Conservation (phyloP, 2,797 vertebrate genomes). For the Danionella dracula region DNA sequence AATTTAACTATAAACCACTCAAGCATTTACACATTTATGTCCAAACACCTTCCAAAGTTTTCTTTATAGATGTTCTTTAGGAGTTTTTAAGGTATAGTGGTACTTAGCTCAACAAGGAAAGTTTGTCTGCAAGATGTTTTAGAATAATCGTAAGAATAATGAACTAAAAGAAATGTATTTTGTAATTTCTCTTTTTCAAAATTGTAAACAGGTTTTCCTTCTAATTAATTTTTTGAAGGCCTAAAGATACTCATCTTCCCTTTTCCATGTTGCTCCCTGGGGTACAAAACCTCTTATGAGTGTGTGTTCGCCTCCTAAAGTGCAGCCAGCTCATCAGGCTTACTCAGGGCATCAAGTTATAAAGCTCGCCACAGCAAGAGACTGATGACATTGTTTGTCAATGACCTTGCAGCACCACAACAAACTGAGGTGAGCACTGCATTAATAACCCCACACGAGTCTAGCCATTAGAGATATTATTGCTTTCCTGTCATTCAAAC, state of each 20-base stretch:
- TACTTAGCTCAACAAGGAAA: too few species aligned
- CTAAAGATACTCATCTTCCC: neutral
- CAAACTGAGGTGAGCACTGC: constrained; percentile 29
- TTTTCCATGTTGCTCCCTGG: constrained; percentile 2
- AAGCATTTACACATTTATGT: too few species aligned
- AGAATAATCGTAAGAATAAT: too few species aligned
- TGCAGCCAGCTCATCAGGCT: neutral
- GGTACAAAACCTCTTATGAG: neutral
- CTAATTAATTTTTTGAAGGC: neutral
- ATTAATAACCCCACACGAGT: constrained; percentile 17
- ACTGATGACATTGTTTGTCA: constrained; percentile 2
- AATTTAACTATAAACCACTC: too few species aligned
- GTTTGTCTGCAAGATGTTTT: too few species aligned
- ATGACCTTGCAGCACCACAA: constrained; percentile 22
- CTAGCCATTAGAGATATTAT: constrained; percentile 21
- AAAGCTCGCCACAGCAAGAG: constrained; percentile 8
- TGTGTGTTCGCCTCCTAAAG: neutral
- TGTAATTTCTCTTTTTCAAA: too few species aligned
- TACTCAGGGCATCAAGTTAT: constrained; percentile 10
- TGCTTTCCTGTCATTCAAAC: neutral
- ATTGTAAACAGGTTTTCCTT: too few species aligned
- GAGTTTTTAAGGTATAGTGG: too few species aligned
- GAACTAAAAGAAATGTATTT: too few species aligned
- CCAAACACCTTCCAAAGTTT: too few species aligned
- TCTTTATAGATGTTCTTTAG: too few species aligned